These are phyloP conservation scores for Drepana falcataria DNA, from an alignment of 2,888 invertebrate species.

Conservation along the genomic window DNA sequence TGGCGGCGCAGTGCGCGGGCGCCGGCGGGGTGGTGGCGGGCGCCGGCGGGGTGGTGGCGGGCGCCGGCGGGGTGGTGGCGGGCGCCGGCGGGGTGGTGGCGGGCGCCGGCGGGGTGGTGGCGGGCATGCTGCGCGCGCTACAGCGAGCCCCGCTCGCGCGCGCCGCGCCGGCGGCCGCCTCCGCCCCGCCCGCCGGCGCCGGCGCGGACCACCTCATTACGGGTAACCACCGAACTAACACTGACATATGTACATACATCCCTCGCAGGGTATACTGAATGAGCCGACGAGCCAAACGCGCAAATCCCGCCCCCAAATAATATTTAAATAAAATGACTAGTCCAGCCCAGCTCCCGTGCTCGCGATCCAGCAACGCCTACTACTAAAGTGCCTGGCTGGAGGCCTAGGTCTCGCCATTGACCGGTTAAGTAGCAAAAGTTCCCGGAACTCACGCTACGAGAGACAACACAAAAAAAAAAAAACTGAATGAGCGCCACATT, in stretches of 20 bases:
- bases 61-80: conserved; percentile 34
- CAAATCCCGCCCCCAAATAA: no score
- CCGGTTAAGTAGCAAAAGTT: no score
- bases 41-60: neutral
- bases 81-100: conserved; percentile 38
- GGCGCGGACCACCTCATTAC: conserved; percentile 47
- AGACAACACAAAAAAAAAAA: no score
- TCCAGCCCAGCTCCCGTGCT: no score
- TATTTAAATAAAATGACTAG: no score
- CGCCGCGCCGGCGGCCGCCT: conserved; percentile 17
- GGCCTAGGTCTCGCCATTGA: no score
- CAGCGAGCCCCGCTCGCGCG: conserved; percentile 19
- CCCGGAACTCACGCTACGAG: no score
- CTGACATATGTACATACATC: neutral
- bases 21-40: conserved; percentile 10
- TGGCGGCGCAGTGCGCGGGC: conserved; percentile 36
- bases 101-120: conserved; percentile 46
- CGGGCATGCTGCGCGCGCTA: conserved; percentile 20
- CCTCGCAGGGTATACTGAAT: no score
- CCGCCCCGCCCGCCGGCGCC: conserved; percentile 27
- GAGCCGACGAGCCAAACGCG: no score
- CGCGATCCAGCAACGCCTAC: no score
- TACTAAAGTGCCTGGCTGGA: no score
- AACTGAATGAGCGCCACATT: no score
- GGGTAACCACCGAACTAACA: conserved; percentile 19